phyloP scores from a whole-genome alignment of 2,888 invertebrate species.

The Temnothorax ravouxi region DNA sequence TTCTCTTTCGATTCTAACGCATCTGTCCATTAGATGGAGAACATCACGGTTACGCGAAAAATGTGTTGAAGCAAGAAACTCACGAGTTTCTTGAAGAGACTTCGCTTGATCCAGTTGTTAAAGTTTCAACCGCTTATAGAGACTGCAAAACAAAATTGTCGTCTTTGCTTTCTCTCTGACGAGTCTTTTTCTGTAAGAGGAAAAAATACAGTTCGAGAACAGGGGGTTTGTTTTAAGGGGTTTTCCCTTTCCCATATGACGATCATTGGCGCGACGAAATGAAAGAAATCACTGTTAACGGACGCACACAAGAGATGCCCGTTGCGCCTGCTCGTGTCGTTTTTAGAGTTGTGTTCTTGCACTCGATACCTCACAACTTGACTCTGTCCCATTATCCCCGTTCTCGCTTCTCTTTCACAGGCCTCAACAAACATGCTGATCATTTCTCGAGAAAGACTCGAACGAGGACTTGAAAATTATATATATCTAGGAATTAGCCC shows the following conservation, averaged over 20 bases:
- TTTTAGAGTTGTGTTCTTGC: constrained; percentile 60
- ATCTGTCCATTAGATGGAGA: neutral
- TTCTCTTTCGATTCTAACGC: neutral
- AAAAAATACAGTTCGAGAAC: constrained; percentile 35
- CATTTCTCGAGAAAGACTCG: constrained; percentile 7
- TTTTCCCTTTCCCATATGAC: constrained; percentile 39
- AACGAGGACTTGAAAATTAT: constrained; percentile 4
- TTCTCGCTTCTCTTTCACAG: constrained; percentile 30
- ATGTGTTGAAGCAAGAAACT: neutral
- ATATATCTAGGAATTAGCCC: neutral
- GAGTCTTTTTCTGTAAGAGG: constrained; percentile 19
- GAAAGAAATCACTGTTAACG: constrained; percentile 76
- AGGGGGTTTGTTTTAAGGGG: constrained; percentile 35
- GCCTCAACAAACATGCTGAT: neutral
- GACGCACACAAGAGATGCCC: constrained; percentile 29
- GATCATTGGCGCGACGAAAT: constrained; percentile 63
- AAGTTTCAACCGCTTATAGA: constrained; percentile 4
- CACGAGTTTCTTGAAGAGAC: neutral
- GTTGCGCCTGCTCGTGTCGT: constrained; percentile 55
- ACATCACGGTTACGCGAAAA: neutral
- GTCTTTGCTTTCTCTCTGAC: neutral
- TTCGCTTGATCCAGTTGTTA: neutral
- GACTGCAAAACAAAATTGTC: neutral
- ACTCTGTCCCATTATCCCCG: constrained; percentile 30
- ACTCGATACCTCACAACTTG: constrained; percentile 44